Evolutionary conservation across 2,797 vertebrate species (phyloP), one percentile per base, ranked within the genome.

Genomic region (Sebastes goodei): DNA sequence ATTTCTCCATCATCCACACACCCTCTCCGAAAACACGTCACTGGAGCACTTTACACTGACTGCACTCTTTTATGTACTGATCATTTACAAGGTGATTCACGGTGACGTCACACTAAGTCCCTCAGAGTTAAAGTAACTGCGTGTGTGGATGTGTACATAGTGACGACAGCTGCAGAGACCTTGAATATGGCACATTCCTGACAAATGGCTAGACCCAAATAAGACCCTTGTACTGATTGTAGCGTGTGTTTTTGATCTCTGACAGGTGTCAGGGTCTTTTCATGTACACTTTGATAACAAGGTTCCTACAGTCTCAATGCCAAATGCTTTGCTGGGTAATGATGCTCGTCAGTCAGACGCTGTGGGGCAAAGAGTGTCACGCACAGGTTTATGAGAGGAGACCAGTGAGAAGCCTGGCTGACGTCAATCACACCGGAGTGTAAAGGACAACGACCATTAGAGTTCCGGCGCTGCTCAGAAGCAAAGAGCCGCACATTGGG

Each of bases 401-500:
- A 59, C 76, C 56, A 29, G 74, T 55, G 78, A 87, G 85, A 80
- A 85, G 84, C 71, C 59, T 25, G 75, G 75, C 78, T 94, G 94
- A 95, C 93, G 93, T 96, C 93, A 95, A 93, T 91, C 83, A 88
- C 94, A 91, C 85, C 21, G 5, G 67, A 84, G 92, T 94, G 94
- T 81, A 82, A 94, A 87, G 74, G 86, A 86, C 87, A 93, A 92
- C 82, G 80, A 87, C 88, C 84, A 91, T 94, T 93, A 94, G 87
- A 93, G 78, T 87, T 83, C 86, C 66, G 76, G 87, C 65, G 80
- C 59, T 69, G 88, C 86, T 79, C 12, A 74, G 79, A 64, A 32
- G 80, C 75, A 67, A 73, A 82, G 62, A 78, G 60, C 20, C 27
- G 30, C 38, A 53, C 27, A 59, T 1, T 15, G 38, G 7, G 60